Evolutionary conservation across 2,113 vertebrate species (phyloP).

Genomic region (Neotragus moschatus): DNA sequence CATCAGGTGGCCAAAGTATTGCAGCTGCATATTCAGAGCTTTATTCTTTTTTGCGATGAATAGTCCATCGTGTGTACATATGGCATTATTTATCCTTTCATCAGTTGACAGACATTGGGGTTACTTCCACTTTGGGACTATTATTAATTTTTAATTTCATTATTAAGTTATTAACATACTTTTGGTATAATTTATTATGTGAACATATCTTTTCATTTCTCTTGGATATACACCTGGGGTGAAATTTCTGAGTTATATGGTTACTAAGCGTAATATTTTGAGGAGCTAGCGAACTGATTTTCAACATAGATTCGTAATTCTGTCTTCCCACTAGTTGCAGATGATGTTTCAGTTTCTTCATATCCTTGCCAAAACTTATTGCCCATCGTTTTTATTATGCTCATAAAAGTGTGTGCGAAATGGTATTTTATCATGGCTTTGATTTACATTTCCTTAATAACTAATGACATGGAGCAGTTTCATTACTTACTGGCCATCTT

Average conservation of each 20-base stretch:
- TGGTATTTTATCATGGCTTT: not conserved
- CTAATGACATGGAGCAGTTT: not conserved
- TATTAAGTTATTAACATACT: not conserved
- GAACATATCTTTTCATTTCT: too few relatives aligned
- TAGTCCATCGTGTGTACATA: not conserved
- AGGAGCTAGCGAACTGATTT: not conserved
- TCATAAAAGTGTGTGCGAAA: not conserved
- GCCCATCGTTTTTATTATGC: not conserved
- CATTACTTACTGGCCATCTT: not conserved
- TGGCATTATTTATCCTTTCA: not conserved
- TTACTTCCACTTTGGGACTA: not conserved
- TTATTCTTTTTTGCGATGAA: not conserved
- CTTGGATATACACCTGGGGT: not conserved
- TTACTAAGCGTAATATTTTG: not conserved
- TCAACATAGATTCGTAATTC: not conserved
- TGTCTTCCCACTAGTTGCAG: not conserved
- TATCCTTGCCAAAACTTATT: not conserved
- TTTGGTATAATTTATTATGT: not conserved
- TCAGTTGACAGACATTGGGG: not conserved
- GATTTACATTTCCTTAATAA: not conserved
- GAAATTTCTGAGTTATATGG: not conserved
- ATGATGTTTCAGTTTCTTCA: not conserved
- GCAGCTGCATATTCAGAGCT: not conserved
- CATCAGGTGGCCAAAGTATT: not conserved
- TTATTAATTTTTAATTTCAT: not conserved